These are phyloP conservation scores for Thripadectes ignobilis DNA, from an alignment of 2,797 vertebrate genomes.

Conservation along the genomic window DNA sequence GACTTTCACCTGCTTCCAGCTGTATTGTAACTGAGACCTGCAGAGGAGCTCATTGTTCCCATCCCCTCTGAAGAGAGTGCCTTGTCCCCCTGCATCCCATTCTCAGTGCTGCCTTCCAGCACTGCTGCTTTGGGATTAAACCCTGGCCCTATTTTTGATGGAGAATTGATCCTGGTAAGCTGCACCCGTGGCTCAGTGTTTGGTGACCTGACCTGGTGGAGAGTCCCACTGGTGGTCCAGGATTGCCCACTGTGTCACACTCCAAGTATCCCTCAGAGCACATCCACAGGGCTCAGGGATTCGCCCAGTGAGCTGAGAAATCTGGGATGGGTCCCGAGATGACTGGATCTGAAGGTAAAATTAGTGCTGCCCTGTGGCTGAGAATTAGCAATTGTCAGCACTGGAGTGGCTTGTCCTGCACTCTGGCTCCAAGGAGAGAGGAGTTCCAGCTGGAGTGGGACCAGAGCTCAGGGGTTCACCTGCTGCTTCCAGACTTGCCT, in stretches of 20 bases:
- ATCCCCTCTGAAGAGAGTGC: background rate
- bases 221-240: rapidly evolving
- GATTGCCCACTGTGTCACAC: rapidly evolving
- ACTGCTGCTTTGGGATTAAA: background rate
- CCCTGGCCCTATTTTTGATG: background rate
- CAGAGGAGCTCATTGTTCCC: background rate
- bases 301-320: background rate
- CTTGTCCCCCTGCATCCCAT: rapidly evolving
- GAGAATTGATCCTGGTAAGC: background rate
- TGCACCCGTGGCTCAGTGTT: background rate
- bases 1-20: background rate
- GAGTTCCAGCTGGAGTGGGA: background rate
- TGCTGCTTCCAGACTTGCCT: background rate
- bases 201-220: background rate
- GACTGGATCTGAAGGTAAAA: background rate
- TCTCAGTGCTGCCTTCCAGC: background rate
- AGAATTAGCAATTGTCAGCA: background rate
- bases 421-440: background rate
- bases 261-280: background rate
- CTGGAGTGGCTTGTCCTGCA: background rate
- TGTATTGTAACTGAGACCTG: rapidly evolving
- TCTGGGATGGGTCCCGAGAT: background rate
- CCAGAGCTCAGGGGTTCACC: background rate
- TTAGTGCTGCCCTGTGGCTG: background rate
- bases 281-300: background rate